A percentile compares a stretch with the other conserved stretches of the same genome.
Conservation (phyloP, 2,113 vertebrate genomes). For the Marmota flaviventris region DNA sequence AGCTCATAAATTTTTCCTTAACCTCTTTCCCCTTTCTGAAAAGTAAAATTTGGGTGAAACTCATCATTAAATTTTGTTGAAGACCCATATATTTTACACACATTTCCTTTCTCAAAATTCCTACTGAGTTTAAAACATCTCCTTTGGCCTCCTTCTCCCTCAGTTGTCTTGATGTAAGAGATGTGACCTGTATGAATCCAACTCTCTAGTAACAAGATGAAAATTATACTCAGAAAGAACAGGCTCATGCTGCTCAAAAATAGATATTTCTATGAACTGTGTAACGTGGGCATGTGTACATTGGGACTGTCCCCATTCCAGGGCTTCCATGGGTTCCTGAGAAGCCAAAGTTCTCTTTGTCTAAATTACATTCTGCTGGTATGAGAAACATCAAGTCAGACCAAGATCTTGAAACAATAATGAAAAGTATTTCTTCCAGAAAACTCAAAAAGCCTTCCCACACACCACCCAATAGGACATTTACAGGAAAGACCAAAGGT, state of each 20-base stretch:
- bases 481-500: background rate
- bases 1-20: background rate
- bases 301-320: constrained; percentile 62
- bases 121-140: background rate
- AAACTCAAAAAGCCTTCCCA: background rate
- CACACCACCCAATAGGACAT: background rate
- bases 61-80: background rate
- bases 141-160: background rate
- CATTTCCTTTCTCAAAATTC: background rate
- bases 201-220: constrained; percentile 1
- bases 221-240: constrained; percentile 74
- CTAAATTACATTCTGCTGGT: constrained; percentile 60
- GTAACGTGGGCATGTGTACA: constrained; percentile 51
- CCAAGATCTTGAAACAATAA: constrained; percentile 7
- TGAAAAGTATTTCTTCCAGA: background rate
- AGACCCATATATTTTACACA: background rate
- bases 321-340: constrained; percentile 70
- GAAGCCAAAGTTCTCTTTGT: constrained; percentile 47
- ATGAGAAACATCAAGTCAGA: constrained; percentile 6
- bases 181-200: background rate
- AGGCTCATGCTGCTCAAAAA: constrained; percentile 51
- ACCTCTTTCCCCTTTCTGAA: constrained; percentile 3
- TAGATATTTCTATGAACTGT: constrained; percentile 64
- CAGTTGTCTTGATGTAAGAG: background rate
- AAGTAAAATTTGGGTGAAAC: constrained; percentile 15